Base-by-base conservation (phyloP, 2,888 invertebrate species). In the Ochropleura leucogaster region DNA sequence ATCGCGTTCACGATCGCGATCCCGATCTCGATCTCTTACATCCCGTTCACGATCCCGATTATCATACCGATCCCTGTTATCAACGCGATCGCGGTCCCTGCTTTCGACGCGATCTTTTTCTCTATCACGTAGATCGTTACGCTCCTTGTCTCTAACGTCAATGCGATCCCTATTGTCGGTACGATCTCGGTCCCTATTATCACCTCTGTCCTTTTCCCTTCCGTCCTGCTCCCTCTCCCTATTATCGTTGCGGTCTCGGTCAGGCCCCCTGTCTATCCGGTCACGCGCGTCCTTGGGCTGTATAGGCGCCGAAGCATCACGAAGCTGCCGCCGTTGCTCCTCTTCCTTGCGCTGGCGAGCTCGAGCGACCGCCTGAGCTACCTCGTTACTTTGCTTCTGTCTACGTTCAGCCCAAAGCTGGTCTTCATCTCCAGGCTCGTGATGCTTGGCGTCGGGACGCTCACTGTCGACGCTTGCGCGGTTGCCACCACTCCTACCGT, bases 301-400 rank as follows among this genome's bases (percentile, higher is more conserved):
- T 44, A 87, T 82, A 65, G 91, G 94, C 84, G 86, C 94, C 89
- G 88, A 94, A 85, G 87, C 93, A 68, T 95, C 95, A 0, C 94
- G 90, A 93, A 91, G 96, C 79, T 96, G 96, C 46, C 98, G 97
- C 80, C 98, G 98, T 90, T 99, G 99, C 90, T 99, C 99, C 90
- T 99, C 98, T 90, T 99, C 98, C 88, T 98, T 98, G 47, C 98
- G 97, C 90, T 98, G 98, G 72, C 98, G 97, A 0, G 98, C 99
- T 47, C 98, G 97, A 85, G 98, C 98, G 20, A 98, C 98, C 1
- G 98, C 98, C 74, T 97, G 97, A 14, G 98, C 98, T 67, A 98
- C 97, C 89, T 98, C 98, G 87, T 98, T 97, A 90, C 96, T 96
- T 86, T 98, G 97, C 80, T 97, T 97, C 75, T 97, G 97, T 68